phyloP scores from a whole-genome alignment of 2,113 vertebrate genomes.

The Pelusios castaneus region DNA sequence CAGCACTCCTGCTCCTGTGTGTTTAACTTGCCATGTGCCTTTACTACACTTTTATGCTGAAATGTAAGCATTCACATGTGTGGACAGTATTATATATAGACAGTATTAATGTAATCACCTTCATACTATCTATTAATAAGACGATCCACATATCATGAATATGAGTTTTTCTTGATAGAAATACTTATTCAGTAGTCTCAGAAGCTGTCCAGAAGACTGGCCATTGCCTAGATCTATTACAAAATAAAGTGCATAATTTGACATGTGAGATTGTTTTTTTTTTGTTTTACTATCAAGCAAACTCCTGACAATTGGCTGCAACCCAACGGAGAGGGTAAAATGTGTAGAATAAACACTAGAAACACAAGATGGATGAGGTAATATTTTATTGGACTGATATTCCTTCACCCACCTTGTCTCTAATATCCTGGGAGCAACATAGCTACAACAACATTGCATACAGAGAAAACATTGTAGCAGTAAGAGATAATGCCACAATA shows the following conservation, averaged over 20 bases:
- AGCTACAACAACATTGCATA: background rate
- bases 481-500: conserved; percentile 57
- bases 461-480: conserved; percentile 51
- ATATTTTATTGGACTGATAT: background rate
- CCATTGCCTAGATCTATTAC: background rate
- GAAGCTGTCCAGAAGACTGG: conserved; percentile 2
- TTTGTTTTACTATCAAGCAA: background rate
- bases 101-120: background rate
- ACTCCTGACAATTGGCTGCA: conserved; percentile 4
- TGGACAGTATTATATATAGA: background rate
- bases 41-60: background rate
- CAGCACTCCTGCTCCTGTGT: background rate
- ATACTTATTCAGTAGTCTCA: background rate
- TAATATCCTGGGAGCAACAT: no score
- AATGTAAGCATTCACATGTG: background rate
- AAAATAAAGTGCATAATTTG: conserved; percentile 47
- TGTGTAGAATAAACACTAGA: conserved; percentile 47
- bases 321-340: conserved; percentile 39
- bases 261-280: conserved; percentile 39
- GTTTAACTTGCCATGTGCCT: background rate
- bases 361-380: no score
- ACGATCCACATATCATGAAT: background rate
- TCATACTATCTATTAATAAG: no score
- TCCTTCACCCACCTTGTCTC: no score
- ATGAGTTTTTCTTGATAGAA: background rate